These are phyloP conservation scores for Esperia sulphurella DNA, from an alignment of 2,888 invertebrate genomes.

Conservation along the genomic window DNA sequence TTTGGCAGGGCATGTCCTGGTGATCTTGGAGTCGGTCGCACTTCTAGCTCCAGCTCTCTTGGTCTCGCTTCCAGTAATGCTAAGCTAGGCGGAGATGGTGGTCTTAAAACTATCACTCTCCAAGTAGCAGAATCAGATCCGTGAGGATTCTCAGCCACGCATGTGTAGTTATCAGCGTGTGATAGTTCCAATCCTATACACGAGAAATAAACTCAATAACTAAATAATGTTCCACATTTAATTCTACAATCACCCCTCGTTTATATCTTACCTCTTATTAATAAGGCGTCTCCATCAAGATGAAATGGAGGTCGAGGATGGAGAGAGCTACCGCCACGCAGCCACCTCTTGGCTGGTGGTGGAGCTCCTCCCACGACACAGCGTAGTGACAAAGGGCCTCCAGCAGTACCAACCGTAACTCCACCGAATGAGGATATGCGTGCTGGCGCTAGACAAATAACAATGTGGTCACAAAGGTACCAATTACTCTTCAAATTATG, in stretches of 20 bases:
- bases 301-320: conserved; percentile 82
- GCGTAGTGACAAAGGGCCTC: conserved; percentile 82
- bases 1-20: conserved; percentile 68
- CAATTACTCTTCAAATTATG: too few relatives aligned
- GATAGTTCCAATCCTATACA: conserved; percentile 82
- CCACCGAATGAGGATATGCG: conserved; percentile 92
- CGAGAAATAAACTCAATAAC: neutral
- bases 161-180: conserved; percentile 89
- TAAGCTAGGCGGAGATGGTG: conserved; percentile 84
- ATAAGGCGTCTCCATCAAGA: conserved; percentile 82
- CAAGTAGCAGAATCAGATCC: conserved; percentile 91
- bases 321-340: conserved; percentile 82
- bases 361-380: conserved; percentile 89
- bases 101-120: conserved; percentile 86
- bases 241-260: neutral
- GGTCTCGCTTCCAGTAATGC: conserved; percentile 74
- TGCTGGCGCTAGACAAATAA: conserved; percentile 83
- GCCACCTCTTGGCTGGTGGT: conserved; percentile 87
- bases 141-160: conserved; percentile 89
- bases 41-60: conserved; percentile 62
- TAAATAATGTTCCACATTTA: neutral
- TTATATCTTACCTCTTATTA: conserved; percentile 80
- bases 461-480: too few relatives aligned
- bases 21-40: conserved; percentile 51
- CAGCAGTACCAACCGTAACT: conserved; percentile 83